Evolutionary conservation across 1,140 invertebrate genomes (phyloP).

Genomic region (Littorina saxatilis): DNA sequence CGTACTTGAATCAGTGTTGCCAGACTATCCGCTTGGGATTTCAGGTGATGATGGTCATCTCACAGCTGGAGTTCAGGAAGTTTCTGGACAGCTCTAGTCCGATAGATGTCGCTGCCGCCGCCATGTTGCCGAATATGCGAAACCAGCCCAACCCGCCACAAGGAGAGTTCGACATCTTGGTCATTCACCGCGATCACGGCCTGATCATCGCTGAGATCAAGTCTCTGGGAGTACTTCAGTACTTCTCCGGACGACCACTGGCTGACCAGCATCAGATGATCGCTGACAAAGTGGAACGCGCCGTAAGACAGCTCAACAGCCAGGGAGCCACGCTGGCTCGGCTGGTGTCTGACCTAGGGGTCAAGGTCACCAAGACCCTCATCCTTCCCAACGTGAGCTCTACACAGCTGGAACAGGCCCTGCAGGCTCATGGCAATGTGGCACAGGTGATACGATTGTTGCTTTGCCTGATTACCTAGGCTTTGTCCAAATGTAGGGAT

Average conservation of each 20-base stretch:
- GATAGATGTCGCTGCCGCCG: not conserved
- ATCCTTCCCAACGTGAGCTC: not conserved
- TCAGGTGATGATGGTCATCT: too few species aligned
- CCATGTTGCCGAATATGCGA: not conserved
- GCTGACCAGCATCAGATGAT: not conserved
- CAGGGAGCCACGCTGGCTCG: not conserved
- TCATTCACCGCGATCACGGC: not conserved
- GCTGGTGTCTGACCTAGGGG: not conserved
- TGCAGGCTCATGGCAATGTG: not conserved
- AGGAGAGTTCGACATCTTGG: not conserved
- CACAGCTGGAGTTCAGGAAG: not conserved
- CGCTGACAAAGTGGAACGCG: not conserved
- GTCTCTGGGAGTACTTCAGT: not conserved
- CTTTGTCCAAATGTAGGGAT: too few species aligned
- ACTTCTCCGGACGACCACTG: not conserved
- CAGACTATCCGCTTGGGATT: too few species aligned
- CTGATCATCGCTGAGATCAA: not conserved
- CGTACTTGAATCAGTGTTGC: too few species aligned
- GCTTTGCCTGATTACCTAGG: not conserved
- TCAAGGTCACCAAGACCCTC: constrained; percentile 2
- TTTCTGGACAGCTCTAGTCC: not conserved
- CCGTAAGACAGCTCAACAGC: not conserved
- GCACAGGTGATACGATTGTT: not conserved
- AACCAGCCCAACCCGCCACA: not conserved
- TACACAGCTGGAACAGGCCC: not conserved